Evolutionary conservation across 2,113 vertebrate species (phyloP), one percentile per base, ranked within the genome.

Genomic region (Pelecanoides urinatrix): DNA sequence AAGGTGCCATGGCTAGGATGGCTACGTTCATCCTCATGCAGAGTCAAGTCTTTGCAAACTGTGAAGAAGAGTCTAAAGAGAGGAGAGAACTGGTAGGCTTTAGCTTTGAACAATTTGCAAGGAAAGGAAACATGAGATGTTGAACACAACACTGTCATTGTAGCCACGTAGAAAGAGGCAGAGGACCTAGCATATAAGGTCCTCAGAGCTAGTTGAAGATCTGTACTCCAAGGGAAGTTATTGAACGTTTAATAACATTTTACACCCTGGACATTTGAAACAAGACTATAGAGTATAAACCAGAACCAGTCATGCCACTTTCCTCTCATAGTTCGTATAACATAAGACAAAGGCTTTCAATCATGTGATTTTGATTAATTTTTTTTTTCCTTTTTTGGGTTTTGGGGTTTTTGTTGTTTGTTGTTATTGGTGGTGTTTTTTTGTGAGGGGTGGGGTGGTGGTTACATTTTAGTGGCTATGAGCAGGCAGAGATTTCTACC

Each of bases 361-460:
- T 63, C 12, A 36, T 6, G 25, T 67, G 13, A 23, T 53, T 81
- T 73, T 44, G 14, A 16, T 58, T 58, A 5, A 3, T 49, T 45
- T 65, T 61, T 45, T 26, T 15, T 45, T 26, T 15, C 5, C 3
- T 9, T 14, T 13, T 25, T 25, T 16, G 15, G 2, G 3, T 40
- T 36, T 56, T 20, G 36, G 3, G 5, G 1, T 27, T 45, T 32
- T 7, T 26, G 8, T 8, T 56, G 17, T 11, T 63, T 18, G 3
- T 58, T 13, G 0, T 58, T 13, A 0, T 55, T 14, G 12, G 7
- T 58, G 32, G 34, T 56, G 30, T 2, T 15, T 23, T 40, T 38
- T 70, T 61, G 4, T 0, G 4, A 22, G 26, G 6, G 14, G 2
- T 62, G 6, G 3, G 4, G 1, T 66, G 7, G 10, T 75, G 23